Percentiles rank a stretch among this genome's conserved stretches.
Conservation (phyloP, 2,113 vertebrate species). For the Rostratula benghalensis region DNA sequence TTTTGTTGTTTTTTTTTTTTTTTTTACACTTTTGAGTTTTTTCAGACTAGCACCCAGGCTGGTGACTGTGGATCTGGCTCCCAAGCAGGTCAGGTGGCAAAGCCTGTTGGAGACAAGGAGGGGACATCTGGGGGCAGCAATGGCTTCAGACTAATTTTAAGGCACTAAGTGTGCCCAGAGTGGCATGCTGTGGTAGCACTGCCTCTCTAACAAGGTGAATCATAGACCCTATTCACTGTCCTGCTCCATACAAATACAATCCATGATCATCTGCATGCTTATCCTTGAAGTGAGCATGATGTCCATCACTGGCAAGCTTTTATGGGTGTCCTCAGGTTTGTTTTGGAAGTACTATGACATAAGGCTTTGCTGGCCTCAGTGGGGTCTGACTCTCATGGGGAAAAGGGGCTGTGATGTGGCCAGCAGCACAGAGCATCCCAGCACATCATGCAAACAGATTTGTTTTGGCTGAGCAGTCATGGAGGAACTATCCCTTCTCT, state of each 20-base stretch:
- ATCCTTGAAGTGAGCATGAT: background rate
- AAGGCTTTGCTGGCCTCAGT: background rate
- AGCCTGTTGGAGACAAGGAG: background rate
- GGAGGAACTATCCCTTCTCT: background rate
- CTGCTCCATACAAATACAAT: background rate
- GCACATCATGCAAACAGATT: background rate
- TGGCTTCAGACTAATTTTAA: background rate
- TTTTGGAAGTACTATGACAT: background rate
- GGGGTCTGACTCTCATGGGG: background rate
- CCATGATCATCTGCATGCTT: background rate
- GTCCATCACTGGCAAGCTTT: background rate
- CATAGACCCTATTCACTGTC: background rate
- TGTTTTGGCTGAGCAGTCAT: background rate
- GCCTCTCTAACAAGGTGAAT: background rate
- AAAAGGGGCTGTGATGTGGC: background rate
- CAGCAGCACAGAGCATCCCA: background rate
- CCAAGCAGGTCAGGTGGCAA: background rate
- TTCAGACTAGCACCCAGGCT: background rate
- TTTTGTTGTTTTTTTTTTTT: too few species aligned
- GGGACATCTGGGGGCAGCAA: background rate
- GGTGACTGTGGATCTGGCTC: background rate
- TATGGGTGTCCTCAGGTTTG: background rate
- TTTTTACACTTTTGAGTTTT: background rate
- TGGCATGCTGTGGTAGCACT: accelerated
- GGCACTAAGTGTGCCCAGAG: accelerated